Percentiles rank a stretch among this genome's conserved stretches.
These are phyloP conservation scores for Fulica atra DNA, from an alignment of 2,113 vertebrate species.

Conservation along the genomic window DNA sequence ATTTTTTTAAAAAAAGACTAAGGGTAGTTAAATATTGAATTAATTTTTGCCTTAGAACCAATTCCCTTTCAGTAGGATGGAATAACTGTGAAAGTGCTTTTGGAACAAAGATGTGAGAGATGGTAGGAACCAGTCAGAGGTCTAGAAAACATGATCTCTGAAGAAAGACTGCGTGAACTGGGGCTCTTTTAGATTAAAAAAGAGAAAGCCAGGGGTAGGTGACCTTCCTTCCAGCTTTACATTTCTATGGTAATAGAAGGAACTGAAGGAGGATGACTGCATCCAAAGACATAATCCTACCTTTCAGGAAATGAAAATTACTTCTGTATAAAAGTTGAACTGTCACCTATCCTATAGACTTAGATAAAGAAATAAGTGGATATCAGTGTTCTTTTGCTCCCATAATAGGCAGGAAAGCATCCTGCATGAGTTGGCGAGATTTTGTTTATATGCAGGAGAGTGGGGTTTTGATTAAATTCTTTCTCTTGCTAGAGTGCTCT, in stretches of 20 bases:
- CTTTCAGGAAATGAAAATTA: constrained; percentile 13
- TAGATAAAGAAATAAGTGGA: background rate
- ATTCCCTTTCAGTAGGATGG: background rate
- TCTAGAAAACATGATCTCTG: background rate
- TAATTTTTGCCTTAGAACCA: background rate
- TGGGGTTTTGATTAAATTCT: background rate
- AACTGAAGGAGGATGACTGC: background rate
- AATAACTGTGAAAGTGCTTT: background rate
- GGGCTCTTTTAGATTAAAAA: constrained; percentile 14
- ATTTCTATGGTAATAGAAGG: constrained; percentile 32
- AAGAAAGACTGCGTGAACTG: constrained; percentile 15
- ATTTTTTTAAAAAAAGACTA: background rate
- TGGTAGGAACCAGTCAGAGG: constrained; percentile 7
- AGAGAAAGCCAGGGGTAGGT: background rate
- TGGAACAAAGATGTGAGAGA: background rate
- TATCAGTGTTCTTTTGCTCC: background rate
- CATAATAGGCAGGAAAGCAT: background rate
- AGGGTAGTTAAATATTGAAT: background rate
- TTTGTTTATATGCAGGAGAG: background rate
- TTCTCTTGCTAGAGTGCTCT: background rate
- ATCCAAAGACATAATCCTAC: background rate
- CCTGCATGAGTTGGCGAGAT: background rate
- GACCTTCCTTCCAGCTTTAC: constrained; percentile 11
- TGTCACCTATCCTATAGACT: background rate
- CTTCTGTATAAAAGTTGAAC: background rate